These are phyloP conservation scores for Pseudorectes ferrugineus DNA, from an alignment of 2,113 vertebrate genomes.

Conservation along the genomic window DNA sequence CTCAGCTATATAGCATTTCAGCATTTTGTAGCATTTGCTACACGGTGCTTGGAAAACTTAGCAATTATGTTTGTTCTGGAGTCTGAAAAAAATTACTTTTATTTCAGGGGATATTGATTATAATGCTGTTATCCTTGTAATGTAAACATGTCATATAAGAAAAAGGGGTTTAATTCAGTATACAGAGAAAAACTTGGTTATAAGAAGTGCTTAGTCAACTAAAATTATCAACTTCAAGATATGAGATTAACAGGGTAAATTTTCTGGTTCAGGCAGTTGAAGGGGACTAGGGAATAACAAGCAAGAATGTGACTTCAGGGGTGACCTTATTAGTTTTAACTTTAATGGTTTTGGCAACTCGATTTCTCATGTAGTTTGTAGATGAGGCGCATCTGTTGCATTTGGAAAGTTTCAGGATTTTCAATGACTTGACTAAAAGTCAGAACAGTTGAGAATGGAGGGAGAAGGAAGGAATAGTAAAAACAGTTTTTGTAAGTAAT, in stretches of 20 bases:
- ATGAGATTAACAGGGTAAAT: neutral
- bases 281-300: neutral
- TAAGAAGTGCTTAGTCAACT: neutral
- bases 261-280: neutral
- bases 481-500: neutral
- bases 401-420: neutral
- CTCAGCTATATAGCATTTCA: neutral
- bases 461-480: neutral
- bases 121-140: neutral
- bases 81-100: neutral
- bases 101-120: neutral
- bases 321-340: neutral
- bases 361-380: neutral
- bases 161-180: neutral
- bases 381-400: neutral
- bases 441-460: neutral
- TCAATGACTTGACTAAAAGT: neutral
- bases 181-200: neutral
- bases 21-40: neutral
- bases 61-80: neutral
- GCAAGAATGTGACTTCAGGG: neutral
- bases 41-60: neutral
- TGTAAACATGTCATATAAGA: neutral
- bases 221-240: neutral
- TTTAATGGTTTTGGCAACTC: conserved; percentile 4